Conservation (phyloP, 2,113 vertebrate genomes). For the Chinchilla lanigera region DNA sequence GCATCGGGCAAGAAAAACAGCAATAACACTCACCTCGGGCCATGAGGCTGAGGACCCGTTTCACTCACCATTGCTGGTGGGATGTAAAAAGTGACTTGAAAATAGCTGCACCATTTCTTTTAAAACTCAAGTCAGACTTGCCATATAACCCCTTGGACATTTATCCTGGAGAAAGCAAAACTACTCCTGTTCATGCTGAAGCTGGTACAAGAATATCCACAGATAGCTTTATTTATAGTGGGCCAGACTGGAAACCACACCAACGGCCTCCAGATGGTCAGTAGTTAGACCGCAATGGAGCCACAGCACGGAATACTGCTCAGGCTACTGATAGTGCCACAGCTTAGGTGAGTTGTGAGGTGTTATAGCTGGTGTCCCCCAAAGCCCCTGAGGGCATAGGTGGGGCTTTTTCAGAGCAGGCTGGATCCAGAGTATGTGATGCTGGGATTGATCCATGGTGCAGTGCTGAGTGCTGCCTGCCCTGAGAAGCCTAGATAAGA, state of each 20-base stretch:
- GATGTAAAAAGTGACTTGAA: not conserved
- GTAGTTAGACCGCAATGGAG: not conserved
- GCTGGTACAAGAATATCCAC: not conserved
- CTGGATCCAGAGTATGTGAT: no score
- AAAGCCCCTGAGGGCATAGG: not conserved
- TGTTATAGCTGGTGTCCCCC: not conserved
- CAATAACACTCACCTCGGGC: not conserved
- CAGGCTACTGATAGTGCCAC: not conserved
- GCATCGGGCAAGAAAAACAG: not conserved
- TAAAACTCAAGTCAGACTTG: not conserved
- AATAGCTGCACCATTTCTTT: constrained; percentile 1
- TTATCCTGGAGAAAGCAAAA: not conserved
- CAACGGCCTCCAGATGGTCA: no score
- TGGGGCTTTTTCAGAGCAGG: no score
- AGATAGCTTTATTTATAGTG: not conserved
- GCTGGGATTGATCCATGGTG: no score
- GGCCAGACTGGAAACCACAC: not conserved
- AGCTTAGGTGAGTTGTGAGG: not conserved
- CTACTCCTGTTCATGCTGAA: not conserved
- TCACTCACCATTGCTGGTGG: not conserved
- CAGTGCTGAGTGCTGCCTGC: no score
- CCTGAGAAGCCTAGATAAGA: no score
- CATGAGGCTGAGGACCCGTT: not conserved
- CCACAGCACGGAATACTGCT: not conserved
- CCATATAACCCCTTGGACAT: not conserved